phyloP scores from a whole-genome alignment of 2,113 vertebrate genomes.

The Nothocercus julius region DNA sequence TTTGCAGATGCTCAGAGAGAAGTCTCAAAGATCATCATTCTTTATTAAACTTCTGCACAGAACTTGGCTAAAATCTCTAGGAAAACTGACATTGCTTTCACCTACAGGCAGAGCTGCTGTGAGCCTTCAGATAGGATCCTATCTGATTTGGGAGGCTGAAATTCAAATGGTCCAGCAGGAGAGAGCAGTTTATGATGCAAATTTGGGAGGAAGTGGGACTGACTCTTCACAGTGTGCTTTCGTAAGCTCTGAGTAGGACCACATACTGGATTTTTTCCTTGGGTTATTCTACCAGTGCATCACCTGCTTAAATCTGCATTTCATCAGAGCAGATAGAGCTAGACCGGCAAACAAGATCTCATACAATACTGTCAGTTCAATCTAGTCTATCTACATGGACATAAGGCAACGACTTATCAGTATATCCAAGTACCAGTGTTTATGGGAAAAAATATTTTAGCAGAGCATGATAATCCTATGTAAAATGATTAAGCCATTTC shows the following conservation, averaged over 20 bases:
- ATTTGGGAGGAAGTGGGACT: fast-evolving
- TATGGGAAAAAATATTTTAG: not conserved
- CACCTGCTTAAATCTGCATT: not conserved
- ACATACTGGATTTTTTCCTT: not conserved
- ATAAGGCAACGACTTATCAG: not conserved
- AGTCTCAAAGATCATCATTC: not conserved
- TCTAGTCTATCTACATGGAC: not conserved
- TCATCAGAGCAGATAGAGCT: not conserved
- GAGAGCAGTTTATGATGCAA: not conserved
- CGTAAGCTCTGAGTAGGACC: not conserved
- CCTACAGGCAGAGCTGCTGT: not conserved
- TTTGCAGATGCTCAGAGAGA: constrained; percentile 4
- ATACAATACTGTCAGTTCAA: not conserved
- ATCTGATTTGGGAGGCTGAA: not conserved
- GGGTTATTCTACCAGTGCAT: not conserved
- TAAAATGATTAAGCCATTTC: not conserved
- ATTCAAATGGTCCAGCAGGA: not conserved
- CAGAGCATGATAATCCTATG: not conserved
- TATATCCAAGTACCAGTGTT: not conserved
- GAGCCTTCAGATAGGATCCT: not conserved
- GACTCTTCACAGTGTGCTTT: not conserved
- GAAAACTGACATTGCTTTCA: constrained; percentile 5
- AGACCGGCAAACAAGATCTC: not conserved
- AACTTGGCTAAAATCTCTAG: not conserved
- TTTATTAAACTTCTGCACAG: constrained; percentile 5